Conservation (phyloP, 2,797 vertebrate species). For the Chiloscyllium punctatum region DNA sequence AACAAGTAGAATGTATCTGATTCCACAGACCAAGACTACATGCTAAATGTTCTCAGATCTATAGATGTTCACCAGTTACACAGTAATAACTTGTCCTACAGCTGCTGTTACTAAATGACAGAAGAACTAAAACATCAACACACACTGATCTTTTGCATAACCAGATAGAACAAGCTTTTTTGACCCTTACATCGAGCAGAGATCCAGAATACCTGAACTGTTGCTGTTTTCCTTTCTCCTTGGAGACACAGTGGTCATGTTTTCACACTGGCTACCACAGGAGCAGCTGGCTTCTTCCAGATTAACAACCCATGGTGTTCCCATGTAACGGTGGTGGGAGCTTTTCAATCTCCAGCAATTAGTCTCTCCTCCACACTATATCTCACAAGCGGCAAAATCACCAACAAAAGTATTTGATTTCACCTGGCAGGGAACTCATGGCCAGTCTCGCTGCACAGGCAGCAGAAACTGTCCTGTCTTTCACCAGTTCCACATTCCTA, state of each 20-base stretch:
- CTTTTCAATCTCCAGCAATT: not conserved
- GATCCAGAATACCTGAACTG: not conserved
- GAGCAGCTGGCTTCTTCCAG: not conserved
- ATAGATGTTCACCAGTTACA: not conserved
- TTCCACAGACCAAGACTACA: slow-evolving; percentile 4
- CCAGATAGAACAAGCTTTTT: not conserved
- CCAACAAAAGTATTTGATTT: not conserved
- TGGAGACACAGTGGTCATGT: not conserved
- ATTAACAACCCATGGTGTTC: not conserved
- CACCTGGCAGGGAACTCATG: not conserved
- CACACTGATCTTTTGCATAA: not conserved
- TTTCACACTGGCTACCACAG: not conserved
- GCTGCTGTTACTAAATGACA: not conserved
- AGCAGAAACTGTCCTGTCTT: not conserved
- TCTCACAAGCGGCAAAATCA: not conserved
- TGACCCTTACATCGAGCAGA: not conserved
- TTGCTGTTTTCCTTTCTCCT: not conserved
- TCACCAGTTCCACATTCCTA: not conserved
- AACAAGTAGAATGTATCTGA: slow-evolving; percentile 5
- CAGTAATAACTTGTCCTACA: not conserved
- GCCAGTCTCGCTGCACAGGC: not conserved
- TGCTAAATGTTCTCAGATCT: not conserved
- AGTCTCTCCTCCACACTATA: not conserved
- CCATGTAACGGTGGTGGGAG: not conserved
- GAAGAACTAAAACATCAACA: not conserved